Evolutionary conservation across 2,888 invertebrate species (phyloP).

Genomic region (Vannuccia rotundouncinata): DNA sequence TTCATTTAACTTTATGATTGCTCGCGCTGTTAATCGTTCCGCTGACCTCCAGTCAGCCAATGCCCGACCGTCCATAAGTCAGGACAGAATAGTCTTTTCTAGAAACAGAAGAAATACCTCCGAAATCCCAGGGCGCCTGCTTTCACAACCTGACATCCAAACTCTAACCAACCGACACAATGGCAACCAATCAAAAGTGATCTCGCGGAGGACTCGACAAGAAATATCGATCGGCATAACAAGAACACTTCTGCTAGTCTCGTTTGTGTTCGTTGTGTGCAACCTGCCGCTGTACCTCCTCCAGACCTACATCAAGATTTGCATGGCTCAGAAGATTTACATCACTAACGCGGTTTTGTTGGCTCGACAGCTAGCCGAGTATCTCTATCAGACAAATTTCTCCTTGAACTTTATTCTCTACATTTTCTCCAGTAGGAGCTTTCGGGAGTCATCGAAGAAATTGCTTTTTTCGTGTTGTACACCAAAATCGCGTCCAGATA

Average conservation of each 20-base stretch:
- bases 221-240: conserved; percentile 11
- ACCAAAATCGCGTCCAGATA: too few species aligned
- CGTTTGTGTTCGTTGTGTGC: background rate
- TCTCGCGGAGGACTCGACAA: background rate
- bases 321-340: background rate
- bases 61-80: background rate
- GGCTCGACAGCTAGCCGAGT: background rate
- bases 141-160: background rate
- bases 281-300: conserved; percentile 12
- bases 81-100: background rate
- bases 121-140: background rate
- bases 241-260: conserved; percentile 2
- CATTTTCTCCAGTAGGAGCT: conserved; percentile 15
- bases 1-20: background rate
- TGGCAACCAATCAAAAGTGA: background rate
- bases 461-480: background rate
- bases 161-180: background rate
- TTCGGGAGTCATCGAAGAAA: background rate
- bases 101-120: conserved; percentile 8
- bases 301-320: background rate
- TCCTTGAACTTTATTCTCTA: conserved; percentile 18
- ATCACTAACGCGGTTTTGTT: background rate
- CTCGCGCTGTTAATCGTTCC: background rate
- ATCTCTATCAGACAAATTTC: conserved; percentile 15
- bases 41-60: background rate